Evolutionary conservation across 2,113 vertebrate species (phyloP), one percentile per base, ranked within the genome.

Genomic region (Tetraodon nigroviridis): DNA sequence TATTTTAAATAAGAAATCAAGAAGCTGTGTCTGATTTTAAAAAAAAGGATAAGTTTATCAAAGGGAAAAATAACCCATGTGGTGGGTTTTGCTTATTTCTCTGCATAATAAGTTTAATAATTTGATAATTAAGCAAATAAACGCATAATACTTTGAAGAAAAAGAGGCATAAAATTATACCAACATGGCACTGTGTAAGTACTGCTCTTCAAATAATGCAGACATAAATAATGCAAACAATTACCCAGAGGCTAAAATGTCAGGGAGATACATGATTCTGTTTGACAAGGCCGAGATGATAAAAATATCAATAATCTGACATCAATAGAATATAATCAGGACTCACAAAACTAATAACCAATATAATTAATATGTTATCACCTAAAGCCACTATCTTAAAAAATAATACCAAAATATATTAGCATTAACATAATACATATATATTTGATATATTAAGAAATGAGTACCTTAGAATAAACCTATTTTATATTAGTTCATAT

Each of bases 1-100:
- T 76, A 75, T 69, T 12, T 2, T 20, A 71, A 66, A 67, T 67
- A 62, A 63, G 71, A 64, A 66, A 68, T 63, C 62, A 42, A 53
- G 32, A 60, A 61, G 18, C 0, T 61, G 61, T 60, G 21, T 1
- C 45, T 77, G 69, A 67, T 37, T n/a, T 71, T 67, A 67, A 75
- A 64, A 80, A 66, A 75, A 58, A 20, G 47, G 21, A 13, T 61
- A 13, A 27, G 14, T 14, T 27, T 14, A 27, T 17, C 3, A 12
- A 12, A 44, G 12, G 19, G 14, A 17, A 22, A 10, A 51, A 22
- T 16, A 51, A 22, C 22, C 17, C 6, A 14, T 17, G 3, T 56
- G 8, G 7, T 12, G 11, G 32, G 32, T 37, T 37, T 10, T 37
- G 11, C 32, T 37, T 37, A 1, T 37, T 37, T 4, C 11, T 37